A percentile compares a stretch with the other conserved stretches of the same genome.
These are phyloP conservation scores for Menura novaehollandiae DNA, from an alignment of 2,113 vertebrate genomes.

Conservation along the genomic window DNA sequence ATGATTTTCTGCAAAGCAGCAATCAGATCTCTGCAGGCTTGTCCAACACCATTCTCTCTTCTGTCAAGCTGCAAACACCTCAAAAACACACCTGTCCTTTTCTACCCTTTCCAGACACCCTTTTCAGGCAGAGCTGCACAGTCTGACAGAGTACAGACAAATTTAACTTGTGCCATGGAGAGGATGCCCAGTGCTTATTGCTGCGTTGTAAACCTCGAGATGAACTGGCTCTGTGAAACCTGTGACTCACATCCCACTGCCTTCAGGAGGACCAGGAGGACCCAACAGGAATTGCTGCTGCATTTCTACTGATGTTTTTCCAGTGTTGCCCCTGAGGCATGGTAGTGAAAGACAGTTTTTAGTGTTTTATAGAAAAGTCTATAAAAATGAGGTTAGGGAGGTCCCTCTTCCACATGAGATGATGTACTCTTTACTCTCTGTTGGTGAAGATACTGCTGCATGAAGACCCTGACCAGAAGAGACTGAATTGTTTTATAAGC, in stretches of 20 bases:
- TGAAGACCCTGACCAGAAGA: background rate
- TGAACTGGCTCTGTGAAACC: background rate
- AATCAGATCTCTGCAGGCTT: background rate
- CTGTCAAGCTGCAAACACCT: background rate
- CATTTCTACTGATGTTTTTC: background rate
- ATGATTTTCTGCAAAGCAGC: background rate
- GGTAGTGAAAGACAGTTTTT: background rate
- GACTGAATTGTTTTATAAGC: background rate
- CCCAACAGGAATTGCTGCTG: background rate
- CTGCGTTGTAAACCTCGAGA: background rate
- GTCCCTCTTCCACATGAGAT: background rate
- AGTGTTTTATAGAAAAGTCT: background rate
- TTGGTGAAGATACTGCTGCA: background rate
- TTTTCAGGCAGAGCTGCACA: background rate
- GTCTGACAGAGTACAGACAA: background rate
- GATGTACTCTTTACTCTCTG: background rate
- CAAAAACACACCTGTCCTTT: background rate
- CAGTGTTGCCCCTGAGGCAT: accelerated
- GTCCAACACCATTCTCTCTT: background rate
- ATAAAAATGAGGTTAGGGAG: background rate
- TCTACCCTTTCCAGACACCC: accelerated
- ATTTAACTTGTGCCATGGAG: background rate
- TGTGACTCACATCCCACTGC: accelerated
- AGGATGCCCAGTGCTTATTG: too few species aligned
- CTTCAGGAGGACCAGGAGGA: background rate